Percentiles rank a stretch among this genome's conserved stretches.
These are phyloP conservation scores for Drusus annulatus DNA, from an alignment of 1,140 invertebrate genomes.

Conservation along the genomic window DNA sequence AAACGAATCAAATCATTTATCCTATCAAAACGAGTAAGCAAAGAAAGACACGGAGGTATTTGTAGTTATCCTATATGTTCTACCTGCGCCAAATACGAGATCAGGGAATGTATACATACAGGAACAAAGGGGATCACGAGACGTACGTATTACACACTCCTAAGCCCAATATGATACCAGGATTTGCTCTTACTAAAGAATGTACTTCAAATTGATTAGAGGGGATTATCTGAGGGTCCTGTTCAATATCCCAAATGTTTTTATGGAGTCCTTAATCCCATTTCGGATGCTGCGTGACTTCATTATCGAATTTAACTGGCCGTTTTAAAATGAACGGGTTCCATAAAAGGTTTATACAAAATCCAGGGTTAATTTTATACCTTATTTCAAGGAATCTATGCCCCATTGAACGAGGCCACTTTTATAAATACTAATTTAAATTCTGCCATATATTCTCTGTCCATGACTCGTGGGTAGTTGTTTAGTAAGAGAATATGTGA, in stretches of 20 bases:
- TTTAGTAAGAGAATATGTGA: background rate
- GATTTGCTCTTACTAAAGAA: background rate
- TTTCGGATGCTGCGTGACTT: constrained; percentile 5
- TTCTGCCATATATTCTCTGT: too few species aligned
- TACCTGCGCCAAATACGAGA: too few species aligned
- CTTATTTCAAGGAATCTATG: background rate
- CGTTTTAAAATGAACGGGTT: constrained; percentile 1
- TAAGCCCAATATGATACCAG: background rate
- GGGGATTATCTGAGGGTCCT: background rate
- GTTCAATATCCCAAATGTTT: constrained; percentile 20
- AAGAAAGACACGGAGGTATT: background rate
- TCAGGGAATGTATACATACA: too few species aligned
- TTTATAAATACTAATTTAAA: too few species aligned
- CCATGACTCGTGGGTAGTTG: background rate
- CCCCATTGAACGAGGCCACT: too few species aligned
- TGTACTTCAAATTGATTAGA: constrained; percentile 18
- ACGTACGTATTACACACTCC: background rate
- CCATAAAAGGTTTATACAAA: too few species aligned
- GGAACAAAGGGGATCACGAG: background rate
- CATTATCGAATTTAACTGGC: constrained; percentile 16
- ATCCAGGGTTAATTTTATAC: background rate
- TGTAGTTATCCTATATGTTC: background rate
- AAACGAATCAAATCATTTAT: background rate
- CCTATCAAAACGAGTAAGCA: background rate
- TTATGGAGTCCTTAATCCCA: constrained; percentile 20